Percentiles rank a stretch among this genome's conserved stretches.
Conservation (phyloP, 2,113 vertebrate species). For the Argyrosomus japonicus region DNA sequence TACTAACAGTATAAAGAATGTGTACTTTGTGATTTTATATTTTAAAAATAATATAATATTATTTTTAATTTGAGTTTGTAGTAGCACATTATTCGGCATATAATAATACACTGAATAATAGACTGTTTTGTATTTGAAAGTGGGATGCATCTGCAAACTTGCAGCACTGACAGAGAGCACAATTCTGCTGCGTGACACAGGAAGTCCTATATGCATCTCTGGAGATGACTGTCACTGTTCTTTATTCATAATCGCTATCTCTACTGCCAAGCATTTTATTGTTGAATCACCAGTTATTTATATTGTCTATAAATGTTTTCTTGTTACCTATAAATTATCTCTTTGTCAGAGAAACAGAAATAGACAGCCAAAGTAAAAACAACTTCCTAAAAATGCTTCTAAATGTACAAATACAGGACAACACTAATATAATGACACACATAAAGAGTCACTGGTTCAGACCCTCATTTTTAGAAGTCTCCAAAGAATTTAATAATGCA, state of each 20-base stretch:
- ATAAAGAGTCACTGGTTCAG: neutral
- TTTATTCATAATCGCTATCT: neutral
- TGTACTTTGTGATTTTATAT: neutral
- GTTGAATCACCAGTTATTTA: no score
- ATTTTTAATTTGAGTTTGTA: neutral
- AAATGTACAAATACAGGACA: neutral
- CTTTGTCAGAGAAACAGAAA: no score
- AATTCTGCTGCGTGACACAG: constrained; percentile 2
- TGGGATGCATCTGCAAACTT: constrained; percentile 2
- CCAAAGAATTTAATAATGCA: neutral
- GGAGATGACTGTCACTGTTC: neutral
- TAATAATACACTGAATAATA: neutral
- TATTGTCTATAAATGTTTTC: neutral
- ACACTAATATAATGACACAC: neutral
- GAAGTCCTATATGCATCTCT: neutral
- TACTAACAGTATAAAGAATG: neutral
- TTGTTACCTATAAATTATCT: no score
- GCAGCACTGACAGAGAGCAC: neutral
- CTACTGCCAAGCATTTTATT: neutral
- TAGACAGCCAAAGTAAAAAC: no score
- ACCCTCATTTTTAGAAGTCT: neutral
- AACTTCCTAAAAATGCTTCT: no score
- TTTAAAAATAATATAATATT: neutral
- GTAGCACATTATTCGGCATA: neutral
- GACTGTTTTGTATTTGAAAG: neutral